Base-by-base conservation (phyloP, 2,797 vertebrate genomes). In the Notolabrus celidotus region DNA sequence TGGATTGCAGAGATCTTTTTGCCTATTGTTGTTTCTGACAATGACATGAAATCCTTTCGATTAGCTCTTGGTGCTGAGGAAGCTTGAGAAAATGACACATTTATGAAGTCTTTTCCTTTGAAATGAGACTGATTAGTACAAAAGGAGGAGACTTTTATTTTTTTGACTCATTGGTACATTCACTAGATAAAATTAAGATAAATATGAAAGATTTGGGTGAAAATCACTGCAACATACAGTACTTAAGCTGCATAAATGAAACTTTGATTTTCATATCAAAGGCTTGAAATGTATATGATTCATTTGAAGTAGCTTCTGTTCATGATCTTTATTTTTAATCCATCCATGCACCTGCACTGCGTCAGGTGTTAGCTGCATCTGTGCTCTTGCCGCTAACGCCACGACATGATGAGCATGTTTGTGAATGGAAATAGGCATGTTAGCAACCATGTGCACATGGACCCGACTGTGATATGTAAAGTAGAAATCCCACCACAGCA, bases 21-120 rank as follows among this genome's bases (percentile, higher is more conserved):
- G 77, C 55, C 66, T 82, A 84, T 86, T 87, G 67, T 74, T 67
- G 63, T 74, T 79, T 69, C 27, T 27, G 59, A 80, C 65, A 83
- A 71, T 76, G 55, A 79, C 65, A 76, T 66, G 50, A 47, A 65
- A 86, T 74, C 83, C 58, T 47, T 71, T 78, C 58, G 22, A 61
- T 70, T 66, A 62, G 55, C 54, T 57, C 45, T 20, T 60, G 34
- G 67, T 54, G 27, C 62, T 61, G 63, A 67, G 55, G 27, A 63
- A 61, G 47, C 14, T 54, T 51, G 33, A 51, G 22, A 71, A 59
- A 74, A 60, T 73, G 14, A 49, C 36, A 71, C 12, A 64, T 65
- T 64, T 34, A 43, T 15, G 1, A 31, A n/a, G 36, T 57, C 0
- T 43, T 71, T 38, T 67, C n/a, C 11, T 15, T 36, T 7, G 25